A percentile compares a stretch with the other conserved stretches of the same genome.
Conservation (phyloP, 2,888 invertebrate genomes). For the Scrobipalpa costella region DNA sequence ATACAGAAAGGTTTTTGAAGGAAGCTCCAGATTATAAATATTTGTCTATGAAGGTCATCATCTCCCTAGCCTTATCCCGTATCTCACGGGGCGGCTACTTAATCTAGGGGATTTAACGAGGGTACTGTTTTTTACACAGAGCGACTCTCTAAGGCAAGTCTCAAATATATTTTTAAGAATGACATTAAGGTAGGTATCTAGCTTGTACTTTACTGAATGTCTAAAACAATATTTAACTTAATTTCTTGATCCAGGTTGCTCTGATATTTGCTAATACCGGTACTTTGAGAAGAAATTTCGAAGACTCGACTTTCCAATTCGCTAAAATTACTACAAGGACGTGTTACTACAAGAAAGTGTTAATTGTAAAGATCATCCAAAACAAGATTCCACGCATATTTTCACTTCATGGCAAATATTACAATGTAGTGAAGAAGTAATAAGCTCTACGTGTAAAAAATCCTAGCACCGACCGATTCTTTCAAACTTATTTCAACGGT, state of each 20-base stretch:
- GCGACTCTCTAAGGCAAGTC: no score
- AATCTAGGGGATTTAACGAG: no score
- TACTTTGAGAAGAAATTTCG: slow-evolving; percentile 30
- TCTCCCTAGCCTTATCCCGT: no score
- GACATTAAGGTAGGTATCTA: no score
- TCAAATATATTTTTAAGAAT: no score
- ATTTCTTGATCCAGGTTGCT: slow-evolving; percentile 27
- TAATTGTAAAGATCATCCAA: slow-evolving; percentile 31
- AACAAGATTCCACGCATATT: slow-evolving; percentile 33
- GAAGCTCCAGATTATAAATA: not conserved
- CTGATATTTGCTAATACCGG: slow-evolving; percentile 35
- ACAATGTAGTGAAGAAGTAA: slow-evolving; percentile 32
- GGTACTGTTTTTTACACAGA: no score
- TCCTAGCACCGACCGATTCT: slow-evolving; percentile 32
- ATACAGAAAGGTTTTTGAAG: not conserved
- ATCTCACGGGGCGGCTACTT: no score
- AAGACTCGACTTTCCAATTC: no score
- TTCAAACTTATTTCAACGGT: slow-evolving; percentile 32
- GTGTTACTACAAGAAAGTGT: slow-evolving; percentile 31
- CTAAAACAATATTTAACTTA: not conserved
- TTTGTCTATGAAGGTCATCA: not conserved
- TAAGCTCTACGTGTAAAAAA: slow-evolving; percentile 29
- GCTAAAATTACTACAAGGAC: slow-evolving; percentile 27
- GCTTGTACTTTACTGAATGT: not conserved
- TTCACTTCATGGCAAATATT: slow-evolving; percentile 24